phyloP scores from a whole-genome alignment of 2,113 vertebrate genomes.

The pig (Sus scrofa) region DNA sequence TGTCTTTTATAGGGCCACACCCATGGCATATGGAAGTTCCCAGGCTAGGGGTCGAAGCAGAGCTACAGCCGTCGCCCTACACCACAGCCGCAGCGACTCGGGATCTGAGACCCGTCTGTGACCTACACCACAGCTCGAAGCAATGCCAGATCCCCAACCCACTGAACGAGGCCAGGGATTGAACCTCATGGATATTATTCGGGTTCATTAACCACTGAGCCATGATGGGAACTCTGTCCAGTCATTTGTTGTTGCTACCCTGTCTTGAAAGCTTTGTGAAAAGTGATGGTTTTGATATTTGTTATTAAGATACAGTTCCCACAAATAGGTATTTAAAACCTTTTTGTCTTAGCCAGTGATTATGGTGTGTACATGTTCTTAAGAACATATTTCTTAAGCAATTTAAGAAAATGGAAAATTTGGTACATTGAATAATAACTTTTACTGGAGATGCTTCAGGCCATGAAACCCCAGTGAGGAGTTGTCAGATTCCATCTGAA shows the following conservation, averaged over 20 bases:
- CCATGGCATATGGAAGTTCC: too few relatives aligned
- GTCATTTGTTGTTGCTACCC: conserved; percentile 61
- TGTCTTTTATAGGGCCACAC: too few relatives aligned
- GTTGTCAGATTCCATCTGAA: conserved; percentile 72
- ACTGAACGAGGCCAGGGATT: too few relatives aligned
- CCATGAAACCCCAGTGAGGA: not conserved
- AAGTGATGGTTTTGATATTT: conserved; percentile 67
- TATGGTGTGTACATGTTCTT: not conserved
- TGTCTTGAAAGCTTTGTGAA: conserved; percentile 62
- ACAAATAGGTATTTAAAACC: conserved; percentile 32
- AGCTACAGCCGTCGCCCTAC: too few relatives aligned
- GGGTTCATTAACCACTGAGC: too few relatives aligned
- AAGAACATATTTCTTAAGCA: not conserved
- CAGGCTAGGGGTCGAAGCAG: too few relatives aligned
- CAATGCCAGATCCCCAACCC: too few relatives aligned
- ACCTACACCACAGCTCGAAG: too few relatives aligned
- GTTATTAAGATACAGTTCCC: not conserved
- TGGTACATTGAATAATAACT: conserved; percentile 32
- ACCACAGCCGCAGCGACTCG: too few relatives aligned
- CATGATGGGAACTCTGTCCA: too few relatives aligned
- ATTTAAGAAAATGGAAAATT: conserved; percentile 50
- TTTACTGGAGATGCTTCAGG: conserved; percentile 19
- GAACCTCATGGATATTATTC: too few relatives aligned
- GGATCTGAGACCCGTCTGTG: too few relatives aligned
- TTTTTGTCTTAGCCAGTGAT: conserved; percentile 37